Percentiles rank a stretch among this genome's conserved stretches.
Conservation (phyloP, 2,888 invertebrate genomes). For the Aporophyla lueneburgensis region DNA sequence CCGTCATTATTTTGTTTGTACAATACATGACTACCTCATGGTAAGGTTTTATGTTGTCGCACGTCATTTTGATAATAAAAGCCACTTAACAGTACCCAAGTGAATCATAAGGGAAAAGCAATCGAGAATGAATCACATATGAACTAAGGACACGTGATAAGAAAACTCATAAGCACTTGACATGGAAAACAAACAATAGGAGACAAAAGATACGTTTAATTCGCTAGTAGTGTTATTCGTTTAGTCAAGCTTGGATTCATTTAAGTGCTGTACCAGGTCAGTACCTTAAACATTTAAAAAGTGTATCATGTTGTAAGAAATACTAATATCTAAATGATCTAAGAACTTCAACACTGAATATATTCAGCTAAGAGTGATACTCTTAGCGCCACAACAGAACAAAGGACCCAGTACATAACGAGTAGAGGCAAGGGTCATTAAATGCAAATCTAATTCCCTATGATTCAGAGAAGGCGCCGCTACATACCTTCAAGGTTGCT, state of each 20-base stretch:
- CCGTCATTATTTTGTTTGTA: background rate
- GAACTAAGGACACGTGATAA: slow-evolving; percentile 26
- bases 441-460: slow-evolving; percentile 69
- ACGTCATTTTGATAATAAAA: slow-evolving; percentile 25
- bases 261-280: background rate
- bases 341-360: background rate
- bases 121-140: slow-evolving; percentile 49
- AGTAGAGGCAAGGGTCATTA: slow-evolving; percentile 58
- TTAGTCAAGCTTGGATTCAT: background rate
- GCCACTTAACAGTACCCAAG: slow-evolving; percentile 17
- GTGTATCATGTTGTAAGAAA: background rate
- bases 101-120: slow-evolving; percentile 50
- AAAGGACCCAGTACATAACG: slow-evolving; percentile 30
- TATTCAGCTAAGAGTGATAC: slow-evolving; percentile 1
- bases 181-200: slow-evolving; percentile 22
- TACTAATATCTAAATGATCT: background rate
- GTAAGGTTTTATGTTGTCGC: background rate
- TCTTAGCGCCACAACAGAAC: slow-evolving; percentile 23
- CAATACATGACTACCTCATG: no score
- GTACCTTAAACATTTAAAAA: background rate
- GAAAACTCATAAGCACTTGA: slow-evolving; percentile 30
- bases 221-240: background rate
- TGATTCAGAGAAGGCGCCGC: slow-evolving; percentile 71
- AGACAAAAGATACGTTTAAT: slow-evolving; percentile 9
- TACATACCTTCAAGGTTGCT: slow-evolving; percentile 72